Evolutionary conservation across 2,797 vertebrate genomes (phyloP).

Genomic region (Pseudomugil gertrudae): DNA sequence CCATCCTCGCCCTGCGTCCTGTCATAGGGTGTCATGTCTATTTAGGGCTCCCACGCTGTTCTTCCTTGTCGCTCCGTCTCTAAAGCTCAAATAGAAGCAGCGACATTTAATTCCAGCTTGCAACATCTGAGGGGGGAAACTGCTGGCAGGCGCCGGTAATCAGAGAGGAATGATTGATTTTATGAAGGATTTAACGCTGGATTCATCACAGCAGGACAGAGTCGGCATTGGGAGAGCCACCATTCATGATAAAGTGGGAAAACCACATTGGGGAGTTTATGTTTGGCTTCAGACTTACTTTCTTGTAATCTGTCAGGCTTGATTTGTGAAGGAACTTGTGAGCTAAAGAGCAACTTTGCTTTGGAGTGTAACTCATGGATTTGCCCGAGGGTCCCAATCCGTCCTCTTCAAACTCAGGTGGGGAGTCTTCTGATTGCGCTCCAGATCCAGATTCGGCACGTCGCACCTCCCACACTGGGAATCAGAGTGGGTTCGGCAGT

Average conservation of each 20-base stretch:
- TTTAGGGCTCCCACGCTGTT: conserved; percentile 67
- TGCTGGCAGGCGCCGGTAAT: conserved; percentile 8
- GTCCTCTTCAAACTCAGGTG: conserved; percentile 46
- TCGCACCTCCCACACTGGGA: conserved; percentile 74
- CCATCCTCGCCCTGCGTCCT: conserved; percentile 45
- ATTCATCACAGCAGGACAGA: conserved; percentile 14
- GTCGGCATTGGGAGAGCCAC: background rate
- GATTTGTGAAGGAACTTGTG: conserved; percentile 18
- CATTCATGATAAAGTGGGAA: conserved; percentile 4
- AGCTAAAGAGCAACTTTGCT: conserved; percentile 11
- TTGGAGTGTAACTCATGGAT: conserved; percentile 65
- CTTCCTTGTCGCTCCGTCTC: conserved; percentile 56
- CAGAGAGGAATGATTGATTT: conserved; percentile 11
- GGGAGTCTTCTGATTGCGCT: conserved; percentile 35
- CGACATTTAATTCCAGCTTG: conserved; percentile 41
- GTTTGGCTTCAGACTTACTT: conserved; percentile 22
- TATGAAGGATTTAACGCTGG: conserved; percentile 21
- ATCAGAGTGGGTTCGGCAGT: conserved; percentile 57
- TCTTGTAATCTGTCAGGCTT: conserved; percentile 20
- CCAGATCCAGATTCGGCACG: conserved; percentile 67
- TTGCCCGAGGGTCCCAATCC: conserved; percentile 31
- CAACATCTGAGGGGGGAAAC: conserved; percentile 22
- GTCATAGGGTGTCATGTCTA: conserved; percentile 73
- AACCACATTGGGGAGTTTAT: conserved; percentile 14
- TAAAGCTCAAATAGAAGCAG: conserved; percentile 54